Conservation (phyloP, 2,888 invertebrate genomes). For the Harpagoxenus sublaevis region DNA sequence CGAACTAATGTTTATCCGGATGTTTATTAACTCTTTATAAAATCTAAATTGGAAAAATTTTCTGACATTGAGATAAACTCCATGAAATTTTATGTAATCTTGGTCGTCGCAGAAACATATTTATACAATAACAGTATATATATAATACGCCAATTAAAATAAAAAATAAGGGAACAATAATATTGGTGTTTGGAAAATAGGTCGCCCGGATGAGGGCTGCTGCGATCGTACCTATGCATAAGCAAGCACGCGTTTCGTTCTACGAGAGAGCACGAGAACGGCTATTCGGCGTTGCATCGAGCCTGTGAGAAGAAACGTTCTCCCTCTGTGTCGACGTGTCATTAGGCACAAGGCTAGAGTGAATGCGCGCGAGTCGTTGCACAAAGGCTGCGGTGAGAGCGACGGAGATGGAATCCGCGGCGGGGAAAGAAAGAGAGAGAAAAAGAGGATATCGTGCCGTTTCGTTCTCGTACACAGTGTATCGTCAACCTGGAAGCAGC, state of each 20-base stretch:
- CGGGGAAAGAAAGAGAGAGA: conserved; percentile 38
- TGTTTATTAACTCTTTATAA: background rate
- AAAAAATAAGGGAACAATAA: background rate
- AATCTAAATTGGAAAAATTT: conserved; percentile 6
- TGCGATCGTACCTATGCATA: background rate
- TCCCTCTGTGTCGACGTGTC: conserved; percentile 75
- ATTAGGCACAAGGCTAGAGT: conserved; percentile 82
- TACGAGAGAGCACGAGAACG: conserved; percentile 34
- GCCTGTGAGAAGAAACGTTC: conserved; percentile 71
- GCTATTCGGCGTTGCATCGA: conserved; percentile 58
- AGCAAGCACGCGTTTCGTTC: conserved; percentile 12
- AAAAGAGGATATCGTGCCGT: conserved; percentile 1
- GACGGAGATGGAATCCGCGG: conserved; percentile 17
- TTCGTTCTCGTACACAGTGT: conserved; percentile 30
- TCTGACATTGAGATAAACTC: background rate
- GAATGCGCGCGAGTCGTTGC: conserved; percentile 72
- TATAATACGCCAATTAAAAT: background rate
- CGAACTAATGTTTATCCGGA: background rate
- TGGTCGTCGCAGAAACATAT: background rate
- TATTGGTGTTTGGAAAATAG: conserved; percentile 20
- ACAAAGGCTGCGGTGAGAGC: conserved; percentile 67
- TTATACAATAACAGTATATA: background rate
- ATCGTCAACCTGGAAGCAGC: conserved; percentile 65
- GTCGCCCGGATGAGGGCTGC: conserved; percentile 19
- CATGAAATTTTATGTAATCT: background rate